phyloP scores from a whole-genome alignment of 2,888 invertebrate species.

The Spodoptera exigua region DNA sequence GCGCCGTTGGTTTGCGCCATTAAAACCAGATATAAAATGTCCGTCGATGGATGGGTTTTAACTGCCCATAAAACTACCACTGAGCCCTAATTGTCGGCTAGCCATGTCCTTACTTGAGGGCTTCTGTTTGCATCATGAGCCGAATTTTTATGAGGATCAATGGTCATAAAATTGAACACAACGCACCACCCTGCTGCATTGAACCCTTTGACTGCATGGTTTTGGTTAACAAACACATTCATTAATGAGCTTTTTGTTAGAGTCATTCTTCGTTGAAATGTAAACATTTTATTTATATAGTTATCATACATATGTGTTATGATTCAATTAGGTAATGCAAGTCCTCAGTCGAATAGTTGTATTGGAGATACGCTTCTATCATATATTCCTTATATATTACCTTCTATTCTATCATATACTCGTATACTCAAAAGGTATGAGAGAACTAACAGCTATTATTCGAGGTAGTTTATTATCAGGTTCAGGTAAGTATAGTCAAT shows the following conservation, averaged over 20 bases:
- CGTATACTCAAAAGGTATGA: too few species aligned
- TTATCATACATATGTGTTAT: not conserved
- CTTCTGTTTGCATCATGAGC: constrained; percentile 66
- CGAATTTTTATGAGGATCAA: constrained; percentile 74
- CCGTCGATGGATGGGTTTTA: constrained; percentile 75
- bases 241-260: constrained; percentile 51
- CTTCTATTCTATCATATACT: too few species aligned
- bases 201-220: constrained; percentile 35
- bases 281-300: constrained; percentile 20
- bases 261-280: constrained; percentile 36
- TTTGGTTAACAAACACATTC: constrained; percentile 54
- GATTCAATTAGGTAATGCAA: too few species aligned
- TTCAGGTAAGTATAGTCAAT: constrained; percentile 5
- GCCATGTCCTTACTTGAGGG: constrained; percentile 64
- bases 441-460: constrained; percentile 2
- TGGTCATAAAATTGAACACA: constrained; percentile 72
- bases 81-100: constrained; percentile 79
- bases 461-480: constrained; percentile 1
- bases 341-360: too few species aligned
- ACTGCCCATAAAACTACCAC: constrained; percentile 80
- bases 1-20: constrained; percentile 56
- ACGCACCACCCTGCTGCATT: constrained; percentile 58
- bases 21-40: constrained; percentile 80
- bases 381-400: too few species aligned
- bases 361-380: too few species aligned